Percentiles rank a stretch among this genome's conserved stretches.
phyloP scores from a whole-genome alignment of 1,140 invertebrate genomes.

The Antheraea mylitta region DNA sequence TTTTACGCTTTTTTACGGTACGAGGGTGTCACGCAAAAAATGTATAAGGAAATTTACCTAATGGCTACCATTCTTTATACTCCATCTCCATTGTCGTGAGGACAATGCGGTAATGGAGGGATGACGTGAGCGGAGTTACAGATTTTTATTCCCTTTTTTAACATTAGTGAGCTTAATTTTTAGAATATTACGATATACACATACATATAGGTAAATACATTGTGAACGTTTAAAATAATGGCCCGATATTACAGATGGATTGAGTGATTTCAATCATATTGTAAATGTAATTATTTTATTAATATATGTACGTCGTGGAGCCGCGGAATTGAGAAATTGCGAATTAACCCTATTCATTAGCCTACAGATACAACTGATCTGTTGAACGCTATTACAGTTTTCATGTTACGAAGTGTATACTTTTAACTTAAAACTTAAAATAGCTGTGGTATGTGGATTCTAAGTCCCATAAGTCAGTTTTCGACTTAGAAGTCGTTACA shows the following conservation, averaged over 20 bases:
- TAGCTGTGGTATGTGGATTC: too few species aligned
- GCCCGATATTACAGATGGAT: not conserved
- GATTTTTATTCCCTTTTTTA: conserved; percentile 26
- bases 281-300: too few species aligned
- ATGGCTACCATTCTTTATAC: conserved; percentile 74
- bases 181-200: not conserved
- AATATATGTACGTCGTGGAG: too few species aligned
- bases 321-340: too few species aligned
- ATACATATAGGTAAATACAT: not conserved
- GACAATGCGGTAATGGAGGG: conserved; percentile 76
- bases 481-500: too few species aligned
- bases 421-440: too few species aligned
- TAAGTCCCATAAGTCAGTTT: too few species aligned
- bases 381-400: too few species aligned
- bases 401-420: too few species aligned
- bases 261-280: too few species aligned
- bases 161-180: conserved; percentile 7
- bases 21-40: conserved; percentile 76
- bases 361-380: too few species aligned
- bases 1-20: conserved; percentile 65
- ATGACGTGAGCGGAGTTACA: conserved; percentile 61
- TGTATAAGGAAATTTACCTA: conserved; percentile 77
- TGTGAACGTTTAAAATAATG: not conserved
- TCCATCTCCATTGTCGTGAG: conserved; percentile 67
- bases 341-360: too few species aligned